Percentiles rank a stretch among this genome's conserved stretches.
phyloP scores from a whole-genome alignment of 2,113 vertebrate species.

The Mastomys coucha region DNA sequence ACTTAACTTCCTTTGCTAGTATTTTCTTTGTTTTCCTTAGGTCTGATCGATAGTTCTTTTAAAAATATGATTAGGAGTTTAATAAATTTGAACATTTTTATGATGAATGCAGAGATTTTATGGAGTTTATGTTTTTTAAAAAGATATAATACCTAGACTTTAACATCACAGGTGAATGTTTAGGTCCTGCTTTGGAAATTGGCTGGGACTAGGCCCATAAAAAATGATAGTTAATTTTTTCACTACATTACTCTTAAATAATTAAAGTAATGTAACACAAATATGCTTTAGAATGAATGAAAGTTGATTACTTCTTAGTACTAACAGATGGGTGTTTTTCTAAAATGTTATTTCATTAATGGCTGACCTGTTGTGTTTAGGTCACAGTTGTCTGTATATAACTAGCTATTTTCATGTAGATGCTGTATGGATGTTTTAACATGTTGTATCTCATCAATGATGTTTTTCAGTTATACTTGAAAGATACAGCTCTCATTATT shows the following conservation, averaged over 20 bases:
- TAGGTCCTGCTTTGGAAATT: not conserved
- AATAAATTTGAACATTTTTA: constrained; percentile 55
- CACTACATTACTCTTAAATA: not conserved
- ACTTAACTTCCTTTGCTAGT: not conserved
- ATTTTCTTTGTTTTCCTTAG: not conserved
- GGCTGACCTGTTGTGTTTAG: constrained; percentile 23
- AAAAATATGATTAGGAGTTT: constrained; percentile 48
- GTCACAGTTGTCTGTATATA: constrained; percentile 26
- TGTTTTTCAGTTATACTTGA: constrained; percentile 49
- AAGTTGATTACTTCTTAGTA: constrained; percentile 46
- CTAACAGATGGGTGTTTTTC: not conserved
- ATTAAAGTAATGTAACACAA: constrained; percentile 47
- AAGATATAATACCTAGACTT: not conserved
- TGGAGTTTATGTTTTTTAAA: constrained; percentile 30
- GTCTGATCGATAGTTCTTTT: not conserved
- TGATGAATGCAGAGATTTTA: not conserved
- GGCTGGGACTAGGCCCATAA: not conserved
- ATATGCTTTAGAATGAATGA: constrained; percentile 39
- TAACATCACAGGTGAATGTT: not conserved
- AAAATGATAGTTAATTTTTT: constrained; percentile 3
- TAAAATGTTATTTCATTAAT: not conserved
- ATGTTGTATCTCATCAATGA: not conserved
- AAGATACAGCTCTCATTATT: not conserved
- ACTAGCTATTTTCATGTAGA: constrained; percentile 21
- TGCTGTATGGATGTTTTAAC: not conserved